Evolutionary conservation across 1,140 invertebrate genomes (phyloP).

Genomic region (Drosophila athabasca): DNA sequence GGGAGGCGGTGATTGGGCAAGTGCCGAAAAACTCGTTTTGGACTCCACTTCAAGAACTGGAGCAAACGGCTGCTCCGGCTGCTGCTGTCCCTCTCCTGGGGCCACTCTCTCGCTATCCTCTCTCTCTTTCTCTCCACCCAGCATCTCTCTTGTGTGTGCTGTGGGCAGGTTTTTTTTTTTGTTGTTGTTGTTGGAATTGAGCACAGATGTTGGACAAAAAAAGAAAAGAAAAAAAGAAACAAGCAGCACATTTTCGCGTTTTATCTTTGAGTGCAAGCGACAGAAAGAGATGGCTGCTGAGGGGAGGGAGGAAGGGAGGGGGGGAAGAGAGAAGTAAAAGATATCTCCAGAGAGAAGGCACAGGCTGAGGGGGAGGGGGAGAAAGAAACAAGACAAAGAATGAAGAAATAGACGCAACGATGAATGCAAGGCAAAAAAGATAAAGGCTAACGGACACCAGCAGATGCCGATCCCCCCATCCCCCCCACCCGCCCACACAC

Average conservation of each 20-base stretch:
- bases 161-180: slow-evolving; percentile 43
- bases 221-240: slow-evolving; percentile 25
- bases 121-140: background rate
- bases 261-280: slow-evolving; percentile 19
- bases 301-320: too few species aligned
- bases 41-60: slow-evolving; percentile 56
- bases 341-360: slow-evolving; percentile 14
- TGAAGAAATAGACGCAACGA: slow-evolving; percentile 10
- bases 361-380: slow-evolving; percentile 7
- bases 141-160: slow-evolving; percentile 12
- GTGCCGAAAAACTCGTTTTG: slow-evolving; percentile 58
- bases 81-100: slow-evolving; percentile 9
- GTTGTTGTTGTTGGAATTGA: slow-evolving; percentile 26
- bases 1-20: slow-evolving; percentile 25
- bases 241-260: slow-evolving; percentile 27
- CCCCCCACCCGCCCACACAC: too few species aligned
- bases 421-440: slow-evolving; percentile 18
- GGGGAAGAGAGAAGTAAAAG: background rate
- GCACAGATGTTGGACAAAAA: slow-evolving; percentile 37
- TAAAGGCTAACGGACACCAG: slow-evolving; percentile 9
- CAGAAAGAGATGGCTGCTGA: background rate
- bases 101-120: too few species aligned
- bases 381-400: slow-evolving; percentile 18
- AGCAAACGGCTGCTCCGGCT: slow-evolving; percentile 14
- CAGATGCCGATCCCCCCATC: too few species aligned